A percentile compares a stretch with the other conserved stretches of the same genome.
Conservation (phyloP, 2,888 invertebrate genomes). For the Eudemis profundana region DNA sequence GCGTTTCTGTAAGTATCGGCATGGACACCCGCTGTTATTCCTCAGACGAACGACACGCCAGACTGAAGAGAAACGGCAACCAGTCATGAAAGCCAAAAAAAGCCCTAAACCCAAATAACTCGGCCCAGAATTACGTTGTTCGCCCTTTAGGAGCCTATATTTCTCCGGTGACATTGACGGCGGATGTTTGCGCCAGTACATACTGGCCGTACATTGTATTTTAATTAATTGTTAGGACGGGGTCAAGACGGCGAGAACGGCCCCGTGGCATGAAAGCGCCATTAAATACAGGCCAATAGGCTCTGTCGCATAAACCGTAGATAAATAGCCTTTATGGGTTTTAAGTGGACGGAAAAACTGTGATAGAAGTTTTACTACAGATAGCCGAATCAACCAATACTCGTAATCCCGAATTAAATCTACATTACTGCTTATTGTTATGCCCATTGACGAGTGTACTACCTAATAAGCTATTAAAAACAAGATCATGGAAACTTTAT, state of each 20-base stretch:
- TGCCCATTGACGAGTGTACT: no score
- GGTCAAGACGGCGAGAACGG: conserved; percentile 69
- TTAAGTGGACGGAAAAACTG: conserved; percentile 43
- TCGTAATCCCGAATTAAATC: no score
- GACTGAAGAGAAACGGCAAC: conserved; percentile 36
- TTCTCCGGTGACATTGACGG: conserved; percentile 58
- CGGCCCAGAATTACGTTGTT: conserved; percentile 49
- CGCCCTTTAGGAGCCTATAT: conserved; percentile 56
- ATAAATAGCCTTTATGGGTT: conserved; percentile 65
- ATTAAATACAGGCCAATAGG: conserved; percentile 44
- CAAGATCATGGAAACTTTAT: no score
- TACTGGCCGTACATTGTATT: conserved; percentile 68
- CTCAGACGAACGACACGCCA: conserved; percentile 24
- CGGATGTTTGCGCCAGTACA: conserved; percentile 50
- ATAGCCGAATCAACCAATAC: conserved; percentile 9
- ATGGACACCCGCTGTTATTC: conserved; percentile 24
- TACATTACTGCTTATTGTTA: no score
- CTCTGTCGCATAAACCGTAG: conserved; percentile 59
- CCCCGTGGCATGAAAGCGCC: conserved; percentile 68
- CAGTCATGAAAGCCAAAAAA: conserved; percentile 44
- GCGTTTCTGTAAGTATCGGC: conserved; percentile 8
- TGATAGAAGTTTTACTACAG: conserved; percentile 32
- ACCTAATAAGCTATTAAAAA: no score
- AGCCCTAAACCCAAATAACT: conserved; percentile 44
- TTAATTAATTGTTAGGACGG: conserved; percentile 80